A percentile compares a stretch with the other conserved stretches of the same genome.
Evolutionary conservation across 2,797 vertebrate genomes (phyloP).

Genomic region (Poeciliopsis presidionis): DNA sequence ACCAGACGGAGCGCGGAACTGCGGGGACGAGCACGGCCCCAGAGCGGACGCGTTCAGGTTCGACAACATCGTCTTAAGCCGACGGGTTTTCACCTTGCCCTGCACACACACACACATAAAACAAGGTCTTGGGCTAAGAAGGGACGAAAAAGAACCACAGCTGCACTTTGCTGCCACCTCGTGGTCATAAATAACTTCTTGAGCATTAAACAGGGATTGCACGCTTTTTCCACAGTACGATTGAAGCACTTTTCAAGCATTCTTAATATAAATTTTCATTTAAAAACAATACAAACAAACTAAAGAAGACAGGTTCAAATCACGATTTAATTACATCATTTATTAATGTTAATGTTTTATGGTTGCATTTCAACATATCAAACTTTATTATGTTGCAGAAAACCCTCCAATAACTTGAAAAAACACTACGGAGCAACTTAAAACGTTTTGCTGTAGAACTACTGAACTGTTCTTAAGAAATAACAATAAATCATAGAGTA

Average conservation of each 20-base stretch:
- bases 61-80: slow-evolving; percentile 87
- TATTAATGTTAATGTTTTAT: no score
- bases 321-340: no score
- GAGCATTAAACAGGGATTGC: no score
- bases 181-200: slow-evolving; percentile 33
- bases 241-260: no score
- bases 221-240: no score
- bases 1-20: slow-evolving; percentile 83
- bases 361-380: no score
- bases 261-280: no score
- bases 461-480: background rate
- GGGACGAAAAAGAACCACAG: background rate
- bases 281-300: no score
- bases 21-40: slow-evolving; percentile 85
- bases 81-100: slow-evolving; percentile 90
- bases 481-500: background rate
- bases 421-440: background rate
- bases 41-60: slow-evolving; percentile 82
- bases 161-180: slow-evolving; percentile 59
- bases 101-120: slow-evolving; percentile 48
- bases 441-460: background rate
- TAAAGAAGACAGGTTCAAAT: no score
- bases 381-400: background rate
- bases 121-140: slow-evolving; percentile 1
- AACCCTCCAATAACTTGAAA: background rate